phyloP scores from a whole-genome alignment of 2,797 vertebrate species.

The Hemitrygon akajei region DNA sequence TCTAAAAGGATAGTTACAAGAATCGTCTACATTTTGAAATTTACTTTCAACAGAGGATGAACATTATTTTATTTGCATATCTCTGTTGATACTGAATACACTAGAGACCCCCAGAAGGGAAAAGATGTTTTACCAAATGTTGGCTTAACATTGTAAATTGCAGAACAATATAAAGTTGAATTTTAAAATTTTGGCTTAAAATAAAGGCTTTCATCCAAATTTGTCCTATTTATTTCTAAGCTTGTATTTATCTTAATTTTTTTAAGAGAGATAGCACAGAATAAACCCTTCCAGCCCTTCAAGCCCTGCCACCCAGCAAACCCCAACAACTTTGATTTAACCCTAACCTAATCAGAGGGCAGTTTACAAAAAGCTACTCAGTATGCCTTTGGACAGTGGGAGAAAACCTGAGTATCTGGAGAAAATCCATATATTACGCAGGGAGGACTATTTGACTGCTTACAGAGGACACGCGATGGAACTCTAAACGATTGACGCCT shows the following conservation, averaged over 20 bases:
- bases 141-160: neutral
- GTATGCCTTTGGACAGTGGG: no score
- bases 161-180: neutral
- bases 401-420: no score
- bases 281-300: no score
- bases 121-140: neutral
- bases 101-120: neutral
- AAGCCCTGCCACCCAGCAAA: no score
- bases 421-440: no score
- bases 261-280: no score
- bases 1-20: neutral
- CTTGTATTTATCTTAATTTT: neutral
- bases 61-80: neutral
- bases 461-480: no score
- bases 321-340: no score
- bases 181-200: neutral
- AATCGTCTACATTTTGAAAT: neutral
- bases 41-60: neutral
- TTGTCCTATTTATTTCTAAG: neutral
- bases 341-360: no score
- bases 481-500: no score
- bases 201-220: neutral
- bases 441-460: no score
- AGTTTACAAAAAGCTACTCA: no score
- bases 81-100: neutral